Evolutionary conservation across 2,113 vertebrate species (phyloP), one percentile per base, ranked within the genome.

Genomic region (Psittacula cyanocephala): DNA sequence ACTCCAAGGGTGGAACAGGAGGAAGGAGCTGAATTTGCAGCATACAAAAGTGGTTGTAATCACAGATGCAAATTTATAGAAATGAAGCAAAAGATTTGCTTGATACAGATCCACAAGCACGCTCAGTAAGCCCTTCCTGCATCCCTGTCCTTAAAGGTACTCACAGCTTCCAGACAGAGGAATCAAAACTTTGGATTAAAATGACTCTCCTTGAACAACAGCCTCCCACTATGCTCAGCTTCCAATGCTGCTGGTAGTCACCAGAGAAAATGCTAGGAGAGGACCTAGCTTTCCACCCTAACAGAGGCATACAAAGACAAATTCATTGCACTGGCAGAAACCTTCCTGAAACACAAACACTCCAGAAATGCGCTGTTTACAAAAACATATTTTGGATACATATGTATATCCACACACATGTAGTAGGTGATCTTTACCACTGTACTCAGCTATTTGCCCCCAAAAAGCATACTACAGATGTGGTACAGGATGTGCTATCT

Each of bases 41-140:
- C 49, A 8, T 4, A 6, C 20, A 7, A 0, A 39, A 84, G 41
- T 2, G 17, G 11, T 0, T 70, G 27, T 1, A 67, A 70, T 44
- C 74, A 72, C 37, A 35, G 69, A 47, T 44, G 60, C 27, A 91
- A 57, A 62, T 44, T 43, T 33, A 28, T 33, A 72, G 80, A 64
- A 49, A 29, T 0, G 6, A 84, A 62, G 35, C 6, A 13, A 13
- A 65, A 62, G 39, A 31, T 22, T 74, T 41, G 41, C 43, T 69
- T 0, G 2, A 18, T 49, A 68, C 14, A 19, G 10, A 4, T 0
- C 5, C 0, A 1, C 35, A 19, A 31, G 41, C 5, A 6, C 0
- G 2, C 63, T 5, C 39, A 69, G 52, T 2, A 6, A 60, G 53
- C 27, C 5, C 23, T 8, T 53, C 3, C 29, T 84, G 60, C 39